Evolutionary conservation across 1,140 invertebrate genomes (phyloP).

Genomic region (Cardiocondyla obscurior): DNA sequence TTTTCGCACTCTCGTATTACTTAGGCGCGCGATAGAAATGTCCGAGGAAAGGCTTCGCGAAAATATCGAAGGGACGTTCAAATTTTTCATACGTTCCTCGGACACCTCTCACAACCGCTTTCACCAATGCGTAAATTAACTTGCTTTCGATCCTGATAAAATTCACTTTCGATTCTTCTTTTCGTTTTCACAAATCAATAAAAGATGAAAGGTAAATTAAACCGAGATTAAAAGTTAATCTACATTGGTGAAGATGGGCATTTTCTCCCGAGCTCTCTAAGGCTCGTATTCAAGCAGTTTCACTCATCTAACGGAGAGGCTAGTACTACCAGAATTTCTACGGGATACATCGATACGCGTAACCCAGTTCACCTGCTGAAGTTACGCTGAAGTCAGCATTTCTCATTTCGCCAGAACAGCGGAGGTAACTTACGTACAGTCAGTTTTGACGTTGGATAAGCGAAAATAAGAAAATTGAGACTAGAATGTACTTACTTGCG

Average conservation of each 20-base stretch:
- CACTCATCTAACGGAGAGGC: not conserved
- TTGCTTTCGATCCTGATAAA: too few relatives aligned
- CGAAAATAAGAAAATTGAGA: constrained; percentile 19
- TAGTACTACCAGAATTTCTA: not conserved
- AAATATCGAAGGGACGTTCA: not conserved
- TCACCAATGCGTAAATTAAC: too few relatives aligned
- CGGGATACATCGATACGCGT: constrained; percentile 3
- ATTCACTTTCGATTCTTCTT: too few relatives aligned
- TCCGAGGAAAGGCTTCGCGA: not conserved
- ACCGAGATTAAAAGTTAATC: too few relatives aligned
- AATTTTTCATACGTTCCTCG: not conserved
- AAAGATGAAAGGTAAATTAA: too few relatives aligned
- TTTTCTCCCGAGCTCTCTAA: not conserved
- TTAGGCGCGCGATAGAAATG: not conserved
- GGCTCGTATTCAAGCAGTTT: not conserved
- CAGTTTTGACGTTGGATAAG: constrained; percentile 1
- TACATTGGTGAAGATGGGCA: too few relatives aligned
- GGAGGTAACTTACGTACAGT: constrained; percentile 18
- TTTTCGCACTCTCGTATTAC: not conserved
- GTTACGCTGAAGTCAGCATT: not conserved
- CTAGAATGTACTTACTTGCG: constrained; percentile 38
- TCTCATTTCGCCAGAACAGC: not conserved
- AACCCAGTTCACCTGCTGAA: not conserved
- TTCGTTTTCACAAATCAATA: too few relatives aligned
- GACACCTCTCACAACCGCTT: not conserved